phyloP scores from a whole-genome alignment of 1,140 invertebrate species.

The Hycleus cichorii region DNA sequence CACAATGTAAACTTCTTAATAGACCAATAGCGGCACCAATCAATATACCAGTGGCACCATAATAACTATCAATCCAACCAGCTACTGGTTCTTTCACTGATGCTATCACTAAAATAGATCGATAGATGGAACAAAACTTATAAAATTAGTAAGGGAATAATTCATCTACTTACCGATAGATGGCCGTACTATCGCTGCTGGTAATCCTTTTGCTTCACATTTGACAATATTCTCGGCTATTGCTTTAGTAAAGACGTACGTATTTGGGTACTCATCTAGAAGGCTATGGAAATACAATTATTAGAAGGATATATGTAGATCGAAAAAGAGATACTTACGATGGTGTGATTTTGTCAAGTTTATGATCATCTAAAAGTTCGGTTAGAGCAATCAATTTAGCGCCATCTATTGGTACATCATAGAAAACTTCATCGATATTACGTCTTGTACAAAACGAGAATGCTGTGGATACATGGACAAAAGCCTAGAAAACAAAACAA shows the following conservation, averaged over 20 bases:
- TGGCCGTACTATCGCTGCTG: constrained; percentile 58
- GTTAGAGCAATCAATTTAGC: constrained; percentile 40
- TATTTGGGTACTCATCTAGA: constrained; percentile 63
- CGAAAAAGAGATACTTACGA: constrained; percentile 31
- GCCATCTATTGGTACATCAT: constrained; percentile 40
- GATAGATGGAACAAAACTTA: constrained; percentile 52
- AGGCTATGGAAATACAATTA: constrained; percentile 20
- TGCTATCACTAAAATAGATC: constrained; percentile 52
- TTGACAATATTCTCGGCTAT: constrained; percentile 65
- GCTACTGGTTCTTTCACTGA: constrained; percentile 47
- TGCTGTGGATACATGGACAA: constrained; percentile 49
- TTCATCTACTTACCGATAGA: constrained; percentile 59
- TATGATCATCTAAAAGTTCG: constrained; percentile 38
- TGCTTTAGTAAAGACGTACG: constrained; percentile 78
- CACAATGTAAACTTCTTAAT: constrained; percentile 28
- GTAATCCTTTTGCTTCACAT: constrained; percentile 49
- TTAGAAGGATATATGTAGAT: background rate
- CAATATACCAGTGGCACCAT: constrained; percentile 60
- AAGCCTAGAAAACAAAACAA: constrained; percentile 1
- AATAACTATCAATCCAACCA: constrained; percentile 75
- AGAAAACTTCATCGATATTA: constrained; percentile 49
- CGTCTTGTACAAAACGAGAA: constrained; percentile 50
- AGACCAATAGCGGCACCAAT: constrained; percentile 52
- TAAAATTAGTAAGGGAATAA: constrained; percentile 54
- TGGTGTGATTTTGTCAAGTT: constrained; percentile 37